Conservation (phyloP, 2,888 invertebrate species). For the Pheosia tremula region DNA sequence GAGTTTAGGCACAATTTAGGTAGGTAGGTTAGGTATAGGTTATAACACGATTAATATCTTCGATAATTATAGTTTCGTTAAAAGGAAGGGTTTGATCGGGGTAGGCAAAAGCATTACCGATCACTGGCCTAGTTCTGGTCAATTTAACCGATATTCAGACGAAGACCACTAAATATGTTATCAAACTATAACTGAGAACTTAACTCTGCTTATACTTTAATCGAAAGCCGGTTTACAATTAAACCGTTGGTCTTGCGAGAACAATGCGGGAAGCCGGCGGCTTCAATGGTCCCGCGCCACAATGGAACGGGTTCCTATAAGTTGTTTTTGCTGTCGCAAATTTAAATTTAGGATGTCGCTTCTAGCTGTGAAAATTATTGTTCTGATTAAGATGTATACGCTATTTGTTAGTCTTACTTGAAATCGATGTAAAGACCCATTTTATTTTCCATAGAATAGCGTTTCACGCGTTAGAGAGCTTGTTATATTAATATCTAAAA, state of each 20-base stretch:
- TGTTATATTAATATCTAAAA: no score
- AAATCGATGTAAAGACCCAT: no score
- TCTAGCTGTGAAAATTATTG: background rate
- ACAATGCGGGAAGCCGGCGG: background rate
- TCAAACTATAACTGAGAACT: background rate
- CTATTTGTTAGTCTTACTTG: no score
- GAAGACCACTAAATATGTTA: background rate
- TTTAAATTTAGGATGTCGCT: slow-evolving; percentile 2
- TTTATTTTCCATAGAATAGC: no score
- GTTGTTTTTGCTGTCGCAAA: slow-evolving; percentile 2
- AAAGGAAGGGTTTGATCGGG: no score
- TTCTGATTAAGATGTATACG: no score
- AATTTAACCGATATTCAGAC: background rate
- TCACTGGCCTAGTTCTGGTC: background rate
- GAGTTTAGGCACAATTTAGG: no score
- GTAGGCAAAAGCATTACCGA: no score
- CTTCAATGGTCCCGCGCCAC: slow-evolving; percentile 1
- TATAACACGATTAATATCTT: no score
- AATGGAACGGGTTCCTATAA: background rate
- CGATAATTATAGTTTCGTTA: no score
- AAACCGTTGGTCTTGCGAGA: background rate
- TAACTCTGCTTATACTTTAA: slow-evolving; percentile 5
- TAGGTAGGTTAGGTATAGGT: no score
- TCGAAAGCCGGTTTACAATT: slow-evolving; percentile 1
- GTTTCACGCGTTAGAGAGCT: no score